Percentiles rank a stretch among this genome's conserved stretches.
Evolutionary conservation across 2,888 invertebrate genomes (phyloP).

Genomic region (Protonemura montana): DNA sequence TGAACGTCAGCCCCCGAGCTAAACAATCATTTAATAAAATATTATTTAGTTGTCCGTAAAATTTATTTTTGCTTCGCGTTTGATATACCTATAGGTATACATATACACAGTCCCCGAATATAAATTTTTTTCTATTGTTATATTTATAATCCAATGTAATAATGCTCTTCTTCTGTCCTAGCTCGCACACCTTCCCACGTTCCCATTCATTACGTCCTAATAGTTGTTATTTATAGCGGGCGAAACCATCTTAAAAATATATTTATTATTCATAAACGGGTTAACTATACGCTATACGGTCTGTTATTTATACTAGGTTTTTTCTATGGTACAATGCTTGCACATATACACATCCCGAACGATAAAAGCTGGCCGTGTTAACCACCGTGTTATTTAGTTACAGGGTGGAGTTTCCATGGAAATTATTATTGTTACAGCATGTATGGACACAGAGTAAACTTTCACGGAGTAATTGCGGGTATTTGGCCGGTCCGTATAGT

Average conservation of each 20-base stretch:
- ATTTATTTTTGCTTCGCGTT: not conserved
- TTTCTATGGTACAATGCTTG: not conserved
- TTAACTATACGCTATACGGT: not conserved
- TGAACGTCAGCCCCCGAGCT: not conserved
- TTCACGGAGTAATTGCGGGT: not conserved
- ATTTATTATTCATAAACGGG: conserved; percentile 40
- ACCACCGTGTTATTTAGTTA: conserved; percentile 14
- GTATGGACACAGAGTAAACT: not conserved
- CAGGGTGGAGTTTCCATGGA: conserved; percentile 7
- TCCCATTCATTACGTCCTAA: conserved; percentile 36
- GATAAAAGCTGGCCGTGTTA: not conserved
- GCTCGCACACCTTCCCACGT: conserved; percentile 38
- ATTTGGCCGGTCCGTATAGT: not conserved
- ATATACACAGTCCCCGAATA: not conserved
- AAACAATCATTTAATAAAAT: not conserved
- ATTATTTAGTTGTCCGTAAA: not conserved
- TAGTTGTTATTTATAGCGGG: conserved; percentile 36
- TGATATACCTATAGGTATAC: not conserved
- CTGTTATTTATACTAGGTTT: conserved; percentile 36
- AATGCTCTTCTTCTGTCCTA: conserved; percentile 32
- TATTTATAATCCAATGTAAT: conserved; percentile 20
- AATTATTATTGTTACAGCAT: conserved; percentile 8
- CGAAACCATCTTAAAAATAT: conserved; percentile 19
- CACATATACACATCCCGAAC: not conserved
- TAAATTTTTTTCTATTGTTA: conserved; percentile 33